These are phyloP conservation scores for Nematopogon swammerdamellus DNA, from an alignment of 2,888 invertebrate species.

Conservation along the genomic window DNA sequence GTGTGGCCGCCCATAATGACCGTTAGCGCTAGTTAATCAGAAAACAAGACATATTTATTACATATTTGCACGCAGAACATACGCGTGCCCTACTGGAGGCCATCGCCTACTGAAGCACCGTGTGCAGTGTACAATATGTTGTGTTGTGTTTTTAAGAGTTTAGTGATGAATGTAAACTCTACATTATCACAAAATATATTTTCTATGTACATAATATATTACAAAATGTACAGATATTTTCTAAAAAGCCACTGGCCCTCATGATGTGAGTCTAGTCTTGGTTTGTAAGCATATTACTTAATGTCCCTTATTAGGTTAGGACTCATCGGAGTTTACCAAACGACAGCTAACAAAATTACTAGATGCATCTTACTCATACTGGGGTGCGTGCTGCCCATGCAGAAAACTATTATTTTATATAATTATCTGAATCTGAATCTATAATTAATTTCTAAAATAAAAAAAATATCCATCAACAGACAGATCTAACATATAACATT, in stretches of 20 bases:
- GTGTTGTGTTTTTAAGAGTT: background rate
- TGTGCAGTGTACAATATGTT: background rate
- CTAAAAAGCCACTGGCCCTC: background rate
- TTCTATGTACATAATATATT: background rate
- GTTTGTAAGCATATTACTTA: no score
- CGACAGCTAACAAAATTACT: no score
- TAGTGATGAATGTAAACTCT: background rate
- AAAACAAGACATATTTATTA: slow-evolving; percentile 13
- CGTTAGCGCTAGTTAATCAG: slow-evolving; percentile 52
- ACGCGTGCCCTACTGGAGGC: background rate
- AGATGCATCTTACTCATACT: no score
- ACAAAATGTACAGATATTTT: background rate
- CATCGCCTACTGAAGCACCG: background rate
- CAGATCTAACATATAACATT: no score
- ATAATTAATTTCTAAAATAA: no score
- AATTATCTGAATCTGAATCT: no score
- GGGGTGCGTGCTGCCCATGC: no score
- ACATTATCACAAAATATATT: background rate
- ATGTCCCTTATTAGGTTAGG: no score
- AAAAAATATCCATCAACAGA: no score
- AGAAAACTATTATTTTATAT: no score
- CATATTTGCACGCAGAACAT: background rate
- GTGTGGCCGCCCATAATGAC: slow-evolving; percentile 54
- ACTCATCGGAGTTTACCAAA: no score
- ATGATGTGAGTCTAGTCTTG: slow-evolving; percentile 1